Evolutionary conservation across 2,888 invertebrate genomes (phyloP), one percentile per base, ranked within the genome.

Genomic region (Notodonta dromedarius): DNA sequence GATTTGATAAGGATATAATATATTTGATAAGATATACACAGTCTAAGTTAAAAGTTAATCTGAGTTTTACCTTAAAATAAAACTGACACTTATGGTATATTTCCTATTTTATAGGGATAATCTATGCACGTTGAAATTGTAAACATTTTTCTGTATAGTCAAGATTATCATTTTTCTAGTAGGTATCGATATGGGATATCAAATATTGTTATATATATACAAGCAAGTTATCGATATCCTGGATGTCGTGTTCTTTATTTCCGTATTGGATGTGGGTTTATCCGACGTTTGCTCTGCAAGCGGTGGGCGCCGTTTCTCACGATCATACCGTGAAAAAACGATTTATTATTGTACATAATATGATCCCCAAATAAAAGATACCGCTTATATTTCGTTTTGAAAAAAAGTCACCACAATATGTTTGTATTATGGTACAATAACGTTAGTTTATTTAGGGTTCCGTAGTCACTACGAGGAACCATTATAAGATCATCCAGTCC

Each of bases 341-440:
- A 74, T 74, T 74, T 74, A 74, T 74, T 74, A 74, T 74, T 65
- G 65, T 56, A 62, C 13, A n/a, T 24, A 24, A 24, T 5, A 46
- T 62, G 67, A 64, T 71, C 60, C 72, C 58, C 51, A 58, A 62
- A 67, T 61, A 55, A 69, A 74, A 9, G 16, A 16, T 50, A 50
- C 2, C 4, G 16, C 5, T 16, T 16, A n/a, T 46, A 46, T 46
- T n/a, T 46, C 11, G 46, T 46, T 46, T n/a, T 11, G 46, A 46
- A 46, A 2, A 46, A 46, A 46, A 46, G 46, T 46, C 46, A 46
- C 46, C 42, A 42, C 9, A 11, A 42, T 11, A 4, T 9, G 9
- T 42, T 42, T 42, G 7, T 40, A 11, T 42, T 42, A 9, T 42
- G 35, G 7, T 35, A 4, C 7, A 35, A 5, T 35, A 35, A 35